Percentiles rank a stretch among this genome's conserved stretches.
phyloP scores from a whole-genome alignment of 2,113 vertebrate species.

The Cynopterus brachyotis region DNA sequence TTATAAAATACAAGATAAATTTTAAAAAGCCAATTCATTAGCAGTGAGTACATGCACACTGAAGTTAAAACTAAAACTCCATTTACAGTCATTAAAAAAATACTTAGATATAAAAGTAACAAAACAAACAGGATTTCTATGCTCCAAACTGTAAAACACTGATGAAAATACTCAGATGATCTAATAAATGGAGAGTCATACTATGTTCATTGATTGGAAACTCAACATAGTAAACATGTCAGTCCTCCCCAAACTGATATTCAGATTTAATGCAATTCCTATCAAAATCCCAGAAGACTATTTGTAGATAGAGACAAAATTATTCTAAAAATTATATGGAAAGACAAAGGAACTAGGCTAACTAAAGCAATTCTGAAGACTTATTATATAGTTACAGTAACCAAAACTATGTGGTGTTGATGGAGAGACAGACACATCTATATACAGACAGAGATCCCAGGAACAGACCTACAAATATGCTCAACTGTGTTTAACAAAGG shows the following conservation, averaged over 20 bases:
- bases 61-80: background rate
- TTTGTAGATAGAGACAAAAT: background rate
- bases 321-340: background rate
- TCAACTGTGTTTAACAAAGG: background rate
- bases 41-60: background rate
- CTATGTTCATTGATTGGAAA: background rate
- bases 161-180: conserved; percentile 1
- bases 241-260: background rate
- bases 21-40: background rate
- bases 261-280: background rate
- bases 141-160: background rate
- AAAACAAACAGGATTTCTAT: background rate
- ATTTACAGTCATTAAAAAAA: background rate
- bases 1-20: background rate
- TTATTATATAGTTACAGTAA: background rate
- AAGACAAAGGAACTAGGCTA: background rate
- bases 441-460: background rate
- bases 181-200: background rate
- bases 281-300: background rate
- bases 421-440: background rate
- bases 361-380: background rate
- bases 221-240: background rate
- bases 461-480: background rate
- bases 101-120: background rate
- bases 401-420: background rate